A percentile compares a stretch with the other conserved stretches of the same genome.
These are phyloP conservation scores for Melanostigma gelatinosum DNA, from an alignment of 2,113 vertebrate species.

Conservation along the genomic window DNA sequence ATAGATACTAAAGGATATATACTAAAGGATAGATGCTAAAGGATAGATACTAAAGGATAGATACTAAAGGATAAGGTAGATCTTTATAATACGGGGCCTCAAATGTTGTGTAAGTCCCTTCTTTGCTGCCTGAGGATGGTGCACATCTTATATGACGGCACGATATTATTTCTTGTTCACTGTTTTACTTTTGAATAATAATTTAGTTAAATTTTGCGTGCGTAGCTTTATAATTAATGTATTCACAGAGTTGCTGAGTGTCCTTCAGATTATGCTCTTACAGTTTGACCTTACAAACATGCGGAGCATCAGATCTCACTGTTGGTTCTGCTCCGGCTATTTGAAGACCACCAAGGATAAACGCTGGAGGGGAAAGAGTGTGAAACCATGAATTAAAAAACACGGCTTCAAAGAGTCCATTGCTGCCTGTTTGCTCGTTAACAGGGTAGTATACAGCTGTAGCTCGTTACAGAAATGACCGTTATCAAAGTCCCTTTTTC, in stretches of 20 bases:
- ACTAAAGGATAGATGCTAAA: too few relatives aligned
- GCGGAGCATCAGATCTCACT: not conserved
- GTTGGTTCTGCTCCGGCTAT: not conserved
- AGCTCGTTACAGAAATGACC: slow-evolving; percentile 24
- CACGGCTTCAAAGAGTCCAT: slow-evolving; percentile 43
- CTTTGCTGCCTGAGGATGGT: not conserved
- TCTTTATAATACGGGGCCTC: not conserved
- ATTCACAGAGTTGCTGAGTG: not conserved
- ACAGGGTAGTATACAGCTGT: not conserved
- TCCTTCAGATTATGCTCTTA: not conserved
- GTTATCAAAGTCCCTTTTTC: slow-evolving; percentile 15
- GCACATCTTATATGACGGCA: not conserved
- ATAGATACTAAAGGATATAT: too few relatives aligned
- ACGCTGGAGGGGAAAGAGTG: slow-evolving; percentile 33
- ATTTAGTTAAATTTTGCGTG: not conserved
- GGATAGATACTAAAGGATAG: too few relatives aligned
- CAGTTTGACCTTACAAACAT: slow-evolving; percentile 10
- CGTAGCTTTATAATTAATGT: not conserved
- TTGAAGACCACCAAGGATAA: slow-evolving; percentile 29
- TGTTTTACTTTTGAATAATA: not conserved
- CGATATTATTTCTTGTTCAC: not conserved
- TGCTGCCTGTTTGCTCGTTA: slow-evolving; percentile 33
- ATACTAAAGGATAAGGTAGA: too few relatives aligned
- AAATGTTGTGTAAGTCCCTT: not conserved
- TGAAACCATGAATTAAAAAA: slow-evolving; percentile 53